A percentile compares a stretch with the other conserved stretches of the same genome.
Evolutionary conservation across 2,888 invertebrate species (phyloP).

Genomic region (Drosophila merina): DNA sequence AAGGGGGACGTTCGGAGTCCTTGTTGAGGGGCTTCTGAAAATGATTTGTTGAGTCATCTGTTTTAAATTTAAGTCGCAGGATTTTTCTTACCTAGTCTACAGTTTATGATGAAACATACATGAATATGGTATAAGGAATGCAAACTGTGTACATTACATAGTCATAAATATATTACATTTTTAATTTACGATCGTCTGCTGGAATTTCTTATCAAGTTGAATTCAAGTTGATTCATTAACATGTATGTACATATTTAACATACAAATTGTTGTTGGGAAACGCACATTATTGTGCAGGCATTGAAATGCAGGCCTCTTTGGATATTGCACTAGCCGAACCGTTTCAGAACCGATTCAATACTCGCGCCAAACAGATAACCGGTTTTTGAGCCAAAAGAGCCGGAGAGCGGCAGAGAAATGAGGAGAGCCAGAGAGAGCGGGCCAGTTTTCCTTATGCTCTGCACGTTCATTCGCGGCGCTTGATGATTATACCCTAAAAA

Average conservation of each 20-base stretch:
- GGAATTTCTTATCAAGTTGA: slow-evolving; percentile 4
- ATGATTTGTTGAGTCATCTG: background rate
- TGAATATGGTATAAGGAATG: background rate
- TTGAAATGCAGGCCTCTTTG: slow-evolving; percentile 6
- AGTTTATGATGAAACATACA: slow-evolving; percentile 16
- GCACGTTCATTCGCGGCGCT: slow-evolving; percentile 36
- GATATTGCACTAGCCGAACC: slow-evolving; percentile 25
- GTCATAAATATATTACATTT: slow-evolving; percentile 22
- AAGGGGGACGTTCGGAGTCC: slow-evolving; percentile 15
- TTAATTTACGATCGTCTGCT: background rate
- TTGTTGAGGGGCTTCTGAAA: slow-evolving; percentile 28
- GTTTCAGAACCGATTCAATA: slow-evolving; percentile 49
- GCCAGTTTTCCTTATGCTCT: slow-evolving; percentile 17
- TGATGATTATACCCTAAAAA: slow-evolving; percentile 36
- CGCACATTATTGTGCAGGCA: background rate
- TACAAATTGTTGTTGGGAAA: background rate
- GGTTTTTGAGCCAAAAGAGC: slow-evolving; percentile 42
- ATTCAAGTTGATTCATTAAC: background rate
- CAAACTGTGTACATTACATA: slow-evolving; percentile 5
- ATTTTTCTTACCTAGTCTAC: slow-evolving; percentile 27
- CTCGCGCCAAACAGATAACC: slow-evolving; percentile 39
- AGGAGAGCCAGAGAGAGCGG: slow-evolving; percentile 20
- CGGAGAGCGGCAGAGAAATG: slow-evolving; percentile 8
- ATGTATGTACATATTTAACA: background rate
- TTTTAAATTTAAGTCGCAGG: slow-evolving; percentile 41